Evolutionary conservation across 2,113 vertebrate genomes (phyloP).

Genomic region (Thymallus thymallus): DNA sequence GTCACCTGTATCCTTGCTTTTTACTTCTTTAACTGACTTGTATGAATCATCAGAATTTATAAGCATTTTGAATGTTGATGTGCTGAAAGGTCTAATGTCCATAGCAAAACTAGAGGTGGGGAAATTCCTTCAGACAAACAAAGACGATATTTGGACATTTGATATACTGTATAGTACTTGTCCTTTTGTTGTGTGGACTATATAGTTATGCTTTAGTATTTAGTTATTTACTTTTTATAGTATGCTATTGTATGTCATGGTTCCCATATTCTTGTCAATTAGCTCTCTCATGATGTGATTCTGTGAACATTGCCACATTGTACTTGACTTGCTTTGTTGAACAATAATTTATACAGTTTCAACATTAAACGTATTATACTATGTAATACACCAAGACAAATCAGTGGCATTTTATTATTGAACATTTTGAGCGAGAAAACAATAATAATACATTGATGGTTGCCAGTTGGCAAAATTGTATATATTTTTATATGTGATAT

Average conservation of each 20-base stretch:
- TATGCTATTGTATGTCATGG: conserved; percentile 51
- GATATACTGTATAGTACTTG: conserved; percentile 41
- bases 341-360: conserved; percentile 40
- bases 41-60: conserved; percentile 36
- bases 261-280: conserved; percentile 80
- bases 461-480: background rate
- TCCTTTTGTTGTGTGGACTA: conserved; percentile 56
- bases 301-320: conserved; percentile 79
- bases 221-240: conserved; percentile 34
- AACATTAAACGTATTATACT: conserved; percentile 58
- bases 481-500: background rate
- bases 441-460: background rate
- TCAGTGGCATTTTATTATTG: conserved; percentile 38
- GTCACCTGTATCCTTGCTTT: background rate
- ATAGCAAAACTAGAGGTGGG: conserved; percentile 40
- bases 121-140: conserved; percentile 39
- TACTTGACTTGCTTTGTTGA: conserved; percentile 74
- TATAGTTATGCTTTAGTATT: conserved; percentile 48
- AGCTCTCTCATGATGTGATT: conserved; percentile 85
- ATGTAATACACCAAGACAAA: conserved; percentile 50
- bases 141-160: conserved; percentile 26
- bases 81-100: conserved; percentile 7
- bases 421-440: conserved; percentile 61
- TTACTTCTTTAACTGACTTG: conserved; percentile 36
- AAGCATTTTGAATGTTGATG: conserved; percentile 55